Evolutionary conservation across 2,113 vertebrate species (phyloP).

Genomic region (Hemiscyllium ocellatum): DNA sequence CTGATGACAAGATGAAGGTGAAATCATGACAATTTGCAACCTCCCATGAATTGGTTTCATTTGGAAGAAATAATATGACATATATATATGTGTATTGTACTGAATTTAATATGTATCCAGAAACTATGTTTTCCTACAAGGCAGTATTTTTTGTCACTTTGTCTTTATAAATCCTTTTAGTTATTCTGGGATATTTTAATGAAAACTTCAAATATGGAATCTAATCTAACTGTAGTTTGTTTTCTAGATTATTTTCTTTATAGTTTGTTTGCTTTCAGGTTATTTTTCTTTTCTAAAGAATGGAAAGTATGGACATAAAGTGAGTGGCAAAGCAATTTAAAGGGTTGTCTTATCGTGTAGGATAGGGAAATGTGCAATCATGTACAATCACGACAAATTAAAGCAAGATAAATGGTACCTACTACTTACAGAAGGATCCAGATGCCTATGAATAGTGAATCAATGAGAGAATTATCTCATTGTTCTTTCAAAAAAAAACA

Average conservation of each 20-base stretch:
- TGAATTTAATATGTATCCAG: not conserved
- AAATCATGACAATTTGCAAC: not conserved
- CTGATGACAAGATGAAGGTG: not conserved
- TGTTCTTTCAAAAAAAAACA: not conserved
- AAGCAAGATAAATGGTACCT: not conserved
- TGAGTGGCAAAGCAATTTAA: not conserved
- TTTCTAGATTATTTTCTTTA: not conserved
- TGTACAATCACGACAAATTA: not conserved
- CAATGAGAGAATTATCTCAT: not conserved
- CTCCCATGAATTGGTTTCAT: not conserved
- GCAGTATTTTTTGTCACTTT: not conserved
- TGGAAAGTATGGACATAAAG: not conserved
- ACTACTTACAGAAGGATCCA: not conserved
- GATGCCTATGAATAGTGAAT: not conserved
- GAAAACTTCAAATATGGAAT: not conserved
- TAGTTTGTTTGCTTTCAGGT: not conserved
- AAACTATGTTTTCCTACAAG: not conserved
- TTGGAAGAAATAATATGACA: not conserved
- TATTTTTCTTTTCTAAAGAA: not conserved
- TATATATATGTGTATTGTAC: not conserved
- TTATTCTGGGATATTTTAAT: slow-evolving; percentile 43
- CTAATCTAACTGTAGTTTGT: not conserved
- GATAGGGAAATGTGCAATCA: not conserved
- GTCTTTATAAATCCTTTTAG: slow-evolving; percentile 40
- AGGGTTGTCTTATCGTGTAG: not conserved